These are phyloP conservation scores for Mus pahari DNA, from an alignment of 2,113 vertebrate species.

Conservation along the genomic window DNA sequence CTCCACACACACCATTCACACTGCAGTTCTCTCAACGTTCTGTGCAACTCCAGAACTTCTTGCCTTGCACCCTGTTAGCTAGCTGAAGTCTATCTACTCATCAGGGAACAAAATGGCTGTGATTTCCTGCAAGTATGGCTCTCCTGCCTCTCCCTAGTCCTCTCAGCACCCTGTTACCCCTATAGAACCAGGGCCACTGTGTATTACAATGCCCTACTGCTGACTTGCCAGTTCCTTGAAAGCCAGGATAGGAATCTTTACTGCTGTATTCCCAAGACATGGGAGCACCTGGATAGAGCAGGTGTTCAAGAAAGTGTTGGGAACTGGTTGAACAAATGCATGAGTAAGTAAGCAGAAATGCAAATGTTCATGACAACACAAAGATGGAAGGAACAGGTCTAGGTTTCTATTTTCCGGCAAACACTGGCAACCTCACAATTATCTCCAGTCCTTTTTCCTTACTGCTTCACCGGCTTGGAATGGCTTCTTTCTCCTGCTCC, in stretches of 20 bases:
- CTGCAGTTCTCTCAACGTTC: not conserved
- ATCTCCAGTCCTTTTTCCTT: conserved; percentile 23
- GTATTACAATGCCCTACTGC: not conserved
- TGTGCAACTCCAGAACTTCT: not conserved
- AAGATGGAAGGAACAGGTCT: not conserved
- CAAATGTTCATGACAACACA: not conserved
- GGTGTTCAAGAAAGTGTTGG: not conserved
- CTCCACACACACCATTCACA: not conserved
- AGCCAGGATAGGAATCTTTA: not conserved
- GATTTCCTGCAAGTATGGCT: not conserved
- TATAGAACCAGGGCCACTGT: not conserved
- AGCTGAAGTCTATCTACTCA: not conserved
- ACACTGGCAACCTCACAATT: not conserved
- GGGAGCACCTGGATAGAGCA: not conserved
- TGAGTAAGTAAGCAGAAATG: not conserved
- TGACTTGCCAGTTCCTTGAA: not conserved
- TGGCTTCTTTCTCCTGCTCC: not conserved
- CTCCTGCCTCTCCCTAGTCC: not conserved
- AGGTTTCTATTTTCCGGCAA: not conserved
- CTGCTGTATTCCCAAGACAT: not conserved
- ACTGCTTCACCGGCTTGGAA: conserved; percentile 42
- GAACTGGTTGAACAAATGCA: not conserved
- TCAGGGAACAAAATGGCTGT: not conserved
- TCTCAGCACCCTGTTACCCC: not conserved
- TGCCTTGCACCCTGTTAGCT: not conserved